Evolutionary conservation across 2,113 vertebrate genomes (phyloP).

Genomic region (Passer montanus): DNA sequence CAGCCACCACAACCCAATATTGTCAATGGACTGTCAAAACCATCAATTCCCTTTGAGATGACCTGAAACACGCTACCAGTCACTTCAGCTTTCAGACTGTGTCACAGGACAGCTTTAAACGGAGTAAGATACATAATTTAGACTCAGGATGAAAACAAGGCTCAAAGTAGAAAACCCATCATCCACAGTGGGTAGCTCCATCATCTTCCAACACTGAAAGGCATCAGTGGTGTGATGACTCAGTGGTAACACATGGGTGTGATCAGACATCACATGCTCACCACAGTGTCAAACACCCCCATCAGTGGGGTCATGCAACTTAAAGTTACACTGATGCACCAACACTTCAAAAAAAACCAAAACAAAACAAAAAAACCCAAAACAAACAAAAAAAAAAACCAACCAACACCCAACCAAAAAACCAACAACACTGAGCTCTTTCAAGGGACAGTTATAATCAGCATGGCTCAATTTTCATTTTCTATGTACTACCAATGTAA

Average conservation of each 20-base stretch:
- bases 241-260: not conserved
- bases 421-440: not conserved
- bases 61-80: not conserved
- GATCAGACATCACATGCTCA: not conserved
- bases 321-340: not conserved
- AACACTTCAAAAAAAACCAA: not conserved
- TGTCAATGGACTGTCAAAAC: not conserved
- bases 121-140: not conserved
- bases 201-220: not conserved
- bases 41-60: not conserved
- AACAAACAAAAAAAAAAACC: no score
- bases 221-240: not conserved
- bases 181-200: not conserved
- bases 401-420: not conserved
- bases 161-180: not conserved
- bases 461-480: not conserved
- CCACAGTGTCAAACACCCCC: not conserved
- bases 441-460: not conserved
- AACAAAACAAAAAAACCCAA: not conserved
- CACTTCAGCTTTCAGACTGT: not conserved
- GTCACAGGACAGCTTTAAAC: not conserved
- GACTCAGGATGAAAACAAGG: not conserved
- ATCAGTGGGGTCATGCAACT: not conserved
- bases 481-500: not conserved
- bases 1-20: not conserved